Base-by-base conservation (phyloP, 2,113 vertebrate genomes). In the Balaeniceps rex region DNA sequence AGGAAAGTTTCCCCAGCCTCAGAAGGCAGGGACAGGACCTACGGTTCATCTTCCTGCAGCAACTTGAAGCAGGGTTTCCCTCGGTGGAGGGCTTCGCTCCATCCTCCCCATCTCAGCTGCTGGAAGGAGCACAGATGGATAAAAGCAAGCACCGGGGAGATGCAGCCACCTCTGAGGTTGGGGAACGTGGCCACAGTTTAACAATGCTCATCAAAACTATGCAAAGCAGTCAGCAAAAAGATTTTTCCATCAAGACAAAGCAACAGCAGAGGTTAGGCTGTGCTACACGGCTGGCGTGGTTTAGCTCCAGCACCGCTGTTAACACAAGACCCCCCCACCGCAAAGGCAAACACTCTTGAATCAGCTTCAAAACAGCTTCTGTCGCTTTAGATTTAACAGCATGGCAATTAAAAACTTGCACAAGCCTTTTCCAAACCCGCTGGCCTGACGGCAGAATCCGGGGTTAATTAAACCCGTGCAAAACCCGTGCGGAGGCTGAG, bases 381-480 rank as follows among this genome's bases (percentile, higher is more conserved):
- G 14, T 9, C 9, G 4, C 64, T 76, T 83, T 2, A 65, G 40
- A 31, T 57, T 14, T 26, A 10, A 40, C 49, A 68, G 34, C 94
- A 29, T 5, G 24, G 5, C 42, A n/a, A 4, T 18, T 28, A 3
- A 38, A 47, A 77, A 4, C 49, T 51, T 2, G 22, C 3, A 3
- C 13, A 40, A 65, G 72, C 19, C 44, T n/a, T 11, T 46, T 5
- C 58, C 0, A 0, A 69, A 52, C 28, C 29, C 1, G 0, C 29
- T 5, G 4, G 29, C 42, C 83, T 8, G 19, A 29, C 3, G 1
- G 36, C 38, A 31, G 9, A 63, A n/a, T 1, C 28, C 2, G 0
- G 7, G 51, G 4, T 57, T 47, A 22, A 14, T 10, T 18, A 78
- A 55, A 86, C 61, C 40, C 14, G 0, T 13, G 74, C 10, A 3